phyloP scores from a whole-genome alignment of 2,888 invertebrate species.

The Sminthurinus aureus region DNA sequence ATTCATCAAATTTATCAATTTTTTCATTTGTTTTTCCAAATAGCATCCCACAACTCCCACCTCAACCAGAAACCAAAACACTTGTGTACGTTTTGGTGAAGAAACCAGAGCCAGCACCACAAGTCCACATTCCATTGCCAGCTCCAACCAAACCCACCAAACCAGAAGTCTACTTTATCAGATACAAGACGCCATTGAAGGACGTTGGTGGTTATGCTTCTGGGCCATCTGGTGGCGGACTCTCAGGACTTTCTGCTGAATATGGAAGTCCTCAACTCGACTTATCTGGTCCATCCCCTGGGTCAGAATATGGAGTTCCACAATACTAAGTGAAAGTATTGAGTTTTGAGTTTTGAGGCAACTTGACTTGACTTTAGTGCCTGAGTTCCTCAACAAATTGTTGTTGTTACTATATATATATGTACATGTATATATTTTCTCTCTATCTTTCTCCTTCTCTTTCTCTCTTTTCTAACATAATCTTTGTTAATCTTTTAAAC shows the following conservation, averaged over 20 bases:
- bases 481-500: neutral
- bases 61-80: slow-evolving; percentile 58
- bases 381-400: slow-evolving; percentile 17
- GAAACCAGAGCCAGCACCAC: slow-evolving; percentile 82
- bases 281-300: slow-evolving; percentile 21
- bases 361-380: neutral
- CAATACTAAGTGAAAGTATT: slow-evolving; percentile 30
- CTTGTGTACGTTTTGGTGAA: slow-evolving; percentile 81
- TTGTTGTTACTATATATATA: slow-evolving; percentile 9
- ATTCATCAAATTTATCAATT: no score
- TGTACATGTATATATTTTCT: neutral
- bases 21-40: no score
- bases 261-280: slow-evolving; percentile 22
- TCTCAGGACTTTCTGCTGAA: slow-evolving; percentile 13
- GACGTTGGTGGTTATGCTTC: slow-evolving; percentile 39
- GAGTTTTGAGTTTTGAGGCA: neutral
- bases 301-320: slow-evolving; percentile 36
- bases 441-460: neutral
- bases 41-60: slow-evolving; percentile 50
- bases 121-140: slow-evolving; percentile 78
- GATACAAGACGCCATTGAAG: slow-evolving; percentile 71
- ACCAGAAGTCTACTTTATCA: slow-evolving; percentile 90
- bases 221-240: slow-evolving; percentile 26
- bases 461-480: neutral
- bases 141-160: slow-evolving; percentile 85